phyloP scores from a whole-genome alignment of 2,113 vertebrate genomes.

The Nothocercus nigrocapillus region DNA sequence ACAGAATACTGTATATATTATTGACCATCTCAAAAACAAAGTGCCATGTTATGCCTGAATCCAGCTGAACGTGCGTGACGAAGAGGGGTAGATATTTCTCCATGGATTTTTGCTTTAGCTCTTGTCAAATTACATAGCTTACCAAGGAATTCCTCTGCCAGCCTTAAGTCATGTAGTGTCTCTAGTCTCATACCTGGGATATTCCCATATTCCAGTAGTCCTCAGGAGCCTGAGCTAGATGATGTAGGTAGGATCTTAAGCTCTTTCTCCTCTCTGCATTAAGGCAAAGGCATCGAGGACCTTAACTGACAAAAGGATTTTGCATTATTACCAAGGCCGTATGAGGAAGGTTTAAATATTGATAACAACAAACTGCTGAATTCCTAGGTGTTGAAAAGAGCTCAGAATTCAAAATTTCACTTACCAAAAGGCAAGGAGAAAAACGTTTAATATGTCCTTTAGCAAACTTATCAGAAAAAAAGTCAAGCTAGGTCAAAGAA shows the following conservation, averaged over 20 bases:
- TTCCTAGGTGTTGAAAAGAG: neutral
- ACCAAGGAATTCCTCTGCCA: neutral
- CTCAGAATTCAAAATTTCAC: neutral
- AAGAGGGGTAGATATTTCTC: neutral
- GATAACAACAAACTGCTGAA: neutral
- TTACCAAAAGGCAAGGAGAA: neutral
- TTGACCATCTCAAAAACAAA: neutral
- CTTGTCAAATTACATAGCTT: accelerated
- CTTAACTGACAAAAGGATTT: neutral
- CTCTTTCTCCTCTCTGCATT: neutral
- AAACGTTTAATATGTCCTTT: neutral
- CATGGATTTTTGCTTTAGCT: neutral
- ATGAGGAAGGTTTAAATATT: neutral
- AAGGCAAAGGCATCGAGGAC: neutral
- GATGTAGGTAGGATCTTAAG: neutral
- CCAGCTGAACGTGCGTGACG: neutral
- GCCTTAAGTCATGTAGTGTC: accelerated
- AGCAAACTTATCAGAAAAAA: neutral
- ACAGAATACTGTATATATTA: neutral
- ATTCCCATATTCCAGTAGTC: neutral
- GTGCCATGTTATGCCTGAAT: neutral
- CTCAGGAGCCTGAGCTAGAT: neutral
- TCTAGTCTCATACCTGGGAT: neutral
- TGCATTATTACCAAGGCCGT: neutral
- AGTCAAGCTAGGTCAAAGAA: neutral